phyloP scores from a whole-genome alignment of 2,888 invertebrate genomes.

The Caenorhabditis afra region DNA sequence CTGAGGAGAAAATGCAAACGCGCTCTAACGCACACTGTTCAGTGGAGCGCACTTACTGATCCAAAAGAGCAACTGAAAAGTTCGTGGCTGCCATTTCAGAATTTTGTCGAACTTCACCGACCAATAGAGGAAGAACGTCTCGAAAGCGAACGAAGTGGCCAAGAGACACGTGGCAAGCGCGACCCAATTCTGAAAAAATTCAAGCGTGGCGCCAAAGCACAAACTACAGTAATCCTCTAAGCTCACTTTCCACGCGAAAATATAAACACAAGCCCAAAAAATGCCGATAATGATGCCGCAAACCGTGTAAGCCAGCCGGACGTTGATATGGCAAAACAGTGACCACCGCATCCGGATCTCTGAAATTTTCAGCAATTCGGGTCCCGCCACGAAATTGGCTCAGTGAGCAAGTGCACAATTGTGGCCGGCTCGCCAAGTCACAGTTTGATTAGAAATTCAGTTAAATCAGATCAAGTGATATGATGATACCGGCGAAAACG shows the following conservation, averaged over 20 bases:
- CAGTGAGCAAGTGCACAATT: conserved; percentile 8
- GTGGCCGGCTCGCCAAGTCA: conserved; percentile 12
- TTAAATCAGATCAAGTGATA: conserved; percentile 52
- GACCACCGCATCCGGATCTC: conserved; percentile 30
- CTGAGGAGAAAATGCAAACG: conserved; percentile 8
- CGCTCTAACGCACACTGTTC: background rate
- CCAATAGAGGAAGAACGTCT: conserved; percentile 39
- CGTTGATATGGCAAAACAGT: conserved; percentile 42
- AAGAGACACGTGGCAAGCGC: conserved; percentile 43
- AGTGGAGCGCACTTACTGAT: conserved; percentile 16
- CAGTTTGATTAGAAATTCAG: conserved; percentile 27
- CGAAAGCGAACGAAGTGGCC: conserved; percentile 43
- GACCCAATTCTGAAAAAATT: conserved; percentile 49
- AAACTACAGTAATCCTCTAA: background rate
- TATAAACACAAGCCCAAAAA: conserved; percentile 41
- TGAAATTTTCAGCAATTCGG: too few species aligned
- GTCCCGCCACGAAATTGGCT: too few species aligned
- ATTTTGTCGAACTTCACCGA: conserved; percentile 38
- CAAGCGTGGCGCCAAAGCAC: background rate
- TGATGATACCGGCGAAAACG: conserved; percentile 36
- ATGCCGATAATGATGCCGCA: conserved; percentile 41
- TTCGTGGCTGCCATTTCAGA: conserved; percentile 24
- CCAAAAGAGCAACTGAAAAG: conserved; percentile 36
- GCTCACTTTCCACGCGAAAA: conserved; percentile 43
- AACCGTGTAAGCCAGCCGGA: conserved; percentile 38